phyloP scores from a whole-genome alignment of 1,140 invertebrate genomes.

The Parasteatoda tepidariorum region DNA sequence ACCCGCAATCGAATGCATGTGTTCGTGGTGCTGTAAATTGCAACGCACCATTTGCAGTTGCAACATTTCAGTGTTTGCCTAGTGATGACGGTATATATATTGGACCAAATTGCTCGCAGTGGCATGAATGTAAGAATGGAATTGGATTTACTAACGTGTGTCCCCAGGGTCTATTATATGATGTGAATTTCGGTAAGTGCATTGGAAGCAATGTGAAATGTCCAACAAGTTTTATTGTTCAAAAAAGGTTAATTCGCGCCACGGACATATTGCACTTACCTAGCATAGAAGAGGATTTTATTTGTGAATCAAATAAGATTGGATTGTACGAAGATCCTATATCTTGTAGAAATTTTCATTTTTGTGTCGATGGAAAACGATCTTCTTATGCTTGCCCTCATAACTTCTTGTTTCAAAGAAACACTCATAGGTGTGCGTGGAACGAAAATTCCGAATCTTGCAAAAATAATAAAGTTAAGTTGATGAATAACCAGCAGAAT shows the following conservation, averaged over 20 bases:
- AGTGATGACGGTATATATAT: constrained; percentile 58
- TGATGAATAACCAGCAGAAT: background rate
- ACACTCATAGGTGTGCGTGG: background rate
- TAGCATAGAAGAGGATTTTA: background rate
- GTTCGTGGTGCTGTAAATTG: background rate
- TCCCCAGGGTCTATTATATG: constrained; percentile 14
- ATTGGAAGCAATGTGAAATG: background rate
- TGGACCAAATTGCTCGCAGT: constrained; percentile 9
- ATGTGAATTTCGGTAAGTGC: background rate
- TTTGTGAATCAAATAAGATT: background rate
- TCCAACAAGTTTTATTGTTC: background rate
- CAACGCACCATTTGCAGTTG: constrained; percentile 29
- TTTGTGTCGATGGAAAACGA: constrained; percentile 33
- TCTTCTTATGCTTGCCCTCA: constrained; percentile 45
- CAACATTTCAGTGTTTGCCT: constrained; percentile 49
- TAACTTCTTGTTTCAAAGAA: background rate
- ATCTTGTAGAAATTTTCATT: constrained; percentile 43
- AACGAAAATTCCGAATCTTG: background rate
- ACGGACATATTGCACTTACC: background rate
- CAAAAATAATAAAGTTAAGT: background rate
- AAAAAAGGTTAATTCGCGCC: background rate
- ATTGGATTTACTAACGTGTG: constrained; percentile 47
- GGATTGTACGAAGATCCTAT: constrained; percentile 19
- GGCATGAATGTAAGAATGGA: constrained; percentile 57
- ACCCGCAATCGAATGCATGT: constrained; percentile 21